Base-by-base conservation (phyloP, 2,888 invertebrate genomes). In the Maniola hyperantus region DNA sequence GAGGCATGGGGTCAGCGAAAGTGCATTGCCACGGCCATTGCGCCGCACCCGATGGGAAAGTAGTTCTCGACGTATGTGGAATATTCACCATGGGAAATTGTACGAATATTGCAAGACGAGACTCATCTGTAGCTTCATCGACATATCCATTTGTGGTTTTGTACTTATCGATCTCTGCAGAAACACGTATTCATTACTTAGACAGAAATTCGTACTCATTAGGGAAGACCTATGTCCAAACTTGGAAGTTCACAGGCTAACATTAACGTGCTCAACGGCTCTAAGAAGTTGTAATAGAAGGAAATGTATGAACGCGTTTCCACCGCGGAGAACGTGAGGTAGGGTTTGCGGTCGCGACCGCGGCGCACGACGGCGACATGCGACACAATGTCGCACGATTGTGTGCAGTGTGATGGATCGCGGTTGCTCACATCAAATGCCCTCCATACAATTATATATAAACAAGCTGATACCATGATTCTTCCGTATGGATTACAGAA, bases 1-100 rank as follows among this genome's bases (percentile, higher is more conserved):
- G 86, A 88, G 87, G 86, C 87, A 85, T 79, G 87, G 88, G 92
- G 91, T 91, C 91, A 91, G 91, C 85, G 91, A 92, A 92, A 92
- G 92, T 92, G 89, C 92, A 91, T 91, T 92, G 91, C 90, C 91
- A 86, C 88, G 89, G 86, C 83, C 83, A 83, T 83, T 84, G 85
- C 86, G 81, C 83, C 80, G 86, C 87, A 84, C 83, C 82, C 88
- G 88, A 87, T 89, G 89, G 86, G 89, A 89, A 89, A 84, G 87
- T 85, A 86, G 82, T 81, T 85, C 86, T 85, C 74, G 72, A 73
- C 75, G 79, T 78, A 79, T 81, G 77, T 83, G 80, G 81, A 83
- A 84, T 85, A 83, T 84, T 83, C 82, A 80, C 78, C 77, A 78
- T 85, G 81, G 84, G 82, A 80, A 79, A 78, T 74, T 71, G 68